Evolutionary conservation across 2,888 invertebrate genomes (phyloP), one percentile per base, ranked within the genome.

Genomic region (Mylabris sibirica): DNA sequence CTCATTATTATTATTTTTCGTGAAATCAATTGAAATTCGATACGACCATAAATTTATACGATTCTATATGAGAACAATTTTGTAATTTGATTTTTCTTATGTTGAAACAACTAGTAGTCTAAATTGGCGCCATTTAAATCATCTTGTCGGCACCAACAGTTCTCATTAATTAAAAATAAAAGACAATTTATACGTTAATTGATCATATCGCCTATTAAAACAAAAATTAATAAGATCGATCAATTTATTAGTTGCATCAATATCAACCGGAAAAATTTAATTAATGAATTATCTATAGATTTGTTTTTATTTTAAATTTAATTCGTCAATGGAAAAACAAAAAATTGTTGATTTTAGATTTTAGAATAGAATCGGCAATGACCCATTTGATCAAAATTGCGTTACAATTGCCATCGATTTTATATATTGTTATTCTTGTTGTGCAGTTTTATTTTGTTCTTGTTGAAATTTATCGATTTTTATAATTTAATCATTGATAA

Each of bases 161-260:
- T 61, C 41, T 61, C 35, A 61, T 41, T 61, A 61, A 61, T 61
- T 61, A 61, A 41, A 30, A 61, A 35, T 22, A 61, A 20, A 49
- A 20, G 61, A 61, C 41, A 14, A 35, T 61, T 61, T 35, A 22
- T 41, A 20, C 38, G 35, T 61, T 61, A 61, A 61, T 61, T 41
- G 61, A 61, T 41, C 20, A 38, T 22, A 38, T 14, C 61, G 61
- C 14, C 61, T 20, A 41, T 41, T 61, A 61, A 30, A 61, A n/a
- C n/a, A n/a, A 38, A 35, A 38, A 61, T 35, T 24, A 61, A 35
- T n/a, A n/a, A 24, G 11, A 61, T 1, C 9, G 9, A 20, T 34
- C 20, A 34, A 34, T 60, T 60, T 20, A 34, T 34, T 22, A 30
- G 17, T 35, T 30, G 30, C n/a, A 30, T 24, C 9, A 34, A 60